phyloP scores from a whole-genome alignment of 2,888 invertebrate genomes.

The Drosophila barbarae region DNA sequence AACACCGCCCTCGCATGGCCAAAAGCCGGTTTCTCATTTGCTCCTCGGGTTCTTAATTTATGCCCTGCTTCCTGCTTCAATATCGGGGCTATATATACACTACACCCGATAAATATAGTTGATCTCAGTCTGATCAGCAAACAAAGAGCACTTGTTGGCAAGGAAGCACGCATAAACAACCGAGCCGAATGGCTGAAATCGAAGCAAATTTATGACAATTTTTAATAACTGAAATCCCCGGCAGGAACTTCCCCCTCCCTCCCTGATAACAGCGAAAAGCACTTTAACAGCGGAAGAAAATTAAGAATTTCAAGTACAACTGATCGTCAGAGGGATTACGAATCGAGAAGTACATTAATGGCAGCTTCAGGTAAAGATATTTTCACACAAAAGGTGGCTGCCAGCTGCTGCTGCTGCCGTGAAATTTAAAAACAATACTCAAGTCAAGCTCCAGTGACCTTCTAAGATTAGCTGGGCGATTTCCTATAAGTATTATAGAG shows the following conservation, averaged over 20 bases:
- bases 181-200: conserved; percentile 35
- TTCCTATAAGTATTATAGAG: conserved; percentile 1
- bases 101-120: conserved; percentile 11
- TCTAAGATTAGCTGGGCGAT: conserved; percentile 17
- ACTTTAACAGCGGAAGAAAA: conserved; percentile 54
- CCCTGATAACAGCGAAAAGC: conserved; percentile 46
- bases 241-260: conserved; percentile 7
- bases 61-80: conserved; percentile 55
- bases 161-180: conserved; percentile 50
- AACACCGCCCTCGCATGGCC: conserved; percentile 31
- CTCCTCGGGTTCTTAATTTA: conserved; percentile 56
- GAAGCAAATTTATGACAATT: conserved; percentile 32
- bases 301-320: conserved; percentile 52
- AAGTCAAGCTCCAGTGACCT: conserved; percentile 1
- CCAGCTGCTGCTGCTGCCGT: conserved; percentile 1
- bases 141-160: conserved; percentile 30
- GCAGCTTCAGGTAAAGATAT: neutral
- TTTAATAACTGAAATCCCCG: conserved; percentile 23
- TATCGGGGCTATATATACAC: conserved; percentile 40
- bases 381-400: conserved; percentile 6
- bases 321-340: conserved; percentile 42
- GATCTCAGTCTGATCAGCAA: neutral
- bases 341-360: conserved; percentile 1
- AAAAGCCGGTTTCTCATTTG: conserved; percentile 49
- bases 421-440: neutral